Evolutionary conservation across 2,113 vertebrate genomes (phyloP), one percentile per base, ranked within the genome.

Genomic region (Cathartes aura): DNA sequence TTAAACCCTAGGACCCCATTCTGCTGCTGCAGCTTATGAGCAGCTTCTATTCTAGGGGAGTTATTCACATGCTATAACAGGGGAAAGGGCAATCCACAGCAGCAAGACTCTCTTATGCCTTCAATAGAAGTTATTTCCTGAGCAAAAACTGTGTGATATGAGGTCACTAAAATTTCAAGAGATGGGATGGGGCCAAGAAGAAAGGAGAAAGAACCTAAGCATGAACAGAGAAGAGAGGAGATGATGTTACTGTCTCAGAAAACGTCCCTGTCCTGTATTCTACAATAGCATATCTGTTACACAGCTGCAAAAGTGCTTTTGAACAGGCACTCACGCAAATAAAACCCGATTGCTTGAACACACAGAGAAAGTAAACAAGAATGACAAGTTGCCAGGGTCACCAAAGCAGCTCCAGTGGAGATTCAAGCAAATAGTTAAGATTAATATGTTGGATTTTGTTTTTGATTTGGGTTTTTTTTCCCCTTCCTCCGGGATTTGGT

Each of bases 61-160:
- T 75, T 71, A 81, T 79, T 92, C 86, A 71, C 79, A n/a, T 8
- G 15, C 63, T 62, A 0, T 2, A 55, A 42, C 14, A 59, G 93
- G 79, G 55, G 58, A 95, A 92, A 97, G 93, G 91, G 88, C 95
- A 96, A 62, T 42, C 85, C 55, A 38, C 48, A 72, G 64, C 59
- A 76, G 63, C 88, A 81, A 72, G 53, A 8, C 71, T 76, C 42
- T 53, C 58, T 78, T 26, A n/a, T n/a, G 36, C 43, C 85, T 90
- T 92, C 96, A 86, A 60, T 11, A 53, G 24, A 70, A 90, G 79
- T 89, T 87, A 88, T 94, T 94, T 94, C 90, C 92, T 72, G 68
- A 82, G 60, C 50, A 92, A 93, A 95, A 81, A 90, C 4, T 52
- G 72, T 6, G 0, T 40, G 60, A 67, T 92, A 52, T 0, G 36